A percentile compares a stretch with the other conserved stretches of the same genome.
Evolutionary conservation across 2,888 invertebrate species (phyloP).

Genomic region (Noctua janthe): DNA sequence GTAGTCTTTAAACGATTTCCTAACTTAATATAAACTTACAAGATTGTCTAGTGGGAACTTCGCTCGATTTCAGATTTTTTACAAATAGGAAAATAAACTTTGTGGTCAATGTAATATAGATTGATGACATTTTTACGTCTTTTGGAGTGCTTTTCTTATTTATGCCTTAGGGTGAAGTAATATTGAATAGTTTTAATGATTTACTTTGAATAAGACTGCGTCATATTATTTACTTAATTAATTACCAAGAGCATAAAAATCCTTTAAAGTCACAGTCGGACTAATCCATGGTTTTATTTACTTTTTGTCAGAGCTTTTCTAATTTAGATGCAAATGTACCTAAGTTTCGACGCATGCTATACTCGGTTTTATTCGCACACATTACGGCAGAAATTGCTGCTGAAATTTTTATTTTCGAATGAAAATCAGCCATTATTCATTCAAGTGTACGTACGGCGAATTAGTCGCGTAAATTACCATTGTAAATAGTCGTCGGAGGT

Average conservation of each 20-base stretch:
- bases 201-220: background rate
- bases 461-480: constrained; percentile 81
- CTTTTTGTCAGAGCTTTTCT: constrained; percentile 53
- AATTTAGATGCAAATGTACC: constrained; percentile 66
- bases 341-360: constrained; percentile 60
- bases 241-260: constrained; percentile 33
- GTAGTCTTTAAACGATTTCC: constrained; percentile 84
- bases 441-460: constrained; percentile 74
- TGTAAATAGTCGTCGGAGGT: constrained; percentile 79
- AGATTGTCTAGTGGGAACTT: constrained; percentile 79
- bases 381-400: constrained; percentile 63
- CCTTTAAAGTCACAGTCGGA: constrained; percentile 27
- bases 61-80: constrained; percentile 70
- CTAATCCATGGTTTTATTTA: constrained; percentile 49
- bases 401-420: constrained; percentile 71
- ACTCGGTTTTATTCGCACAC: constrained; percentile 56
- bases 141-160: too few species aligned
- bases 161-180: too few species aligned
- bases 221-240: constrained; percentile 43
- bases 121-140: background rate
- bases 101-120: background rate
- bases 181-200: constrained; percentile 1
- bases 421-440: constrained; percentile 72
- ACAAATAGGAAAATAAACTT: constrained; percentile 23
- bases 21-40: constrained; percentile 85